Evolutionary conservation across 1,140 invertebrate species (phyloP).

Genomic region (Scaptomyza hsui): DNA sequence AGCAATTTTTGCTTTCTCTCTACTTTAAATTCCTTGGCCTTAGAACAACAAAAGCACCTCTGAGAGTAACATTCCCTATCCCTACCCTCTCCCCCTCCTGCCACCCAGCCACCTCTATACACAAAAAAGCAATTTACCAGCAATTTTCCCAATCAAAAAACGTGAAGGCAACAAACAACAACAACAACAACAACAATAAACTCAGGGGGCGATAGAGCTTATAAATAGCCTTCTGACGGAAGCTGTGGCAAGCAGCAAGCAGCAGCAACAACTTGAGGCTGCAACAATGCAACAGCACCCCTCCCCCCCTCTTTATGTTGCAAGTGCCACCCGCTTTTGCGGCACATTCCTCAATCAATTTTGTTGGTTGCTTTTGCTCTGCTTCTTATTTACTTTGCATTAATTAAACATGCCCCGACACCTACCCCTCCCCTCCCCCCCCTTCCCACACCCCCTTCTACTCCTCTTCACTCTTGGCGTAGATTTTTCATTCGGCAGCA

Average conservation of each 20-base stretch:
- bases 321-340: conserved; percentile 49
- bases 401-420: conserved; percentile 79
- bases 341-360: conserved; percentile 79
- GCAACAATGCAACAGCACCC: conserved; percentile 27
- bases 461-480: conserved; percentile 27
- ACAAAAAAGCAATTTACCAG: conserved; percentile 76
- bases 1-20: conserved; percentile 5
- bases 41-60: conserved; percentile 15
- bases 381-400: conserved; percentile 81
- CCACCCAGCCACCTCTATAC: conserved; percentile 32
- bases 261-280: conserved; percentile 47
- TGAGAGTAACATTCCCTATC: background rate
- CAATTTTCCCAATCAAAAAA: conserved; percentile 71
- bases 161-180: conserved; percentile 30
- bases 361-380: conserved; percentile 47
- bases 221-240: conserved; percentile 66
- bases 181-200: background rate
- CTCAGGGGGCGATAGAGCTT: conserved; percentile 37
- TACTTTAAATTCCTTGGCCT: conserved; percentile 27
- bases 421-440: background rate
- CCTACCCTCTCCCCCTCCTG: background rate
- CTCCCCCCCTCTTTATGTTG: conserved; percentile 1
- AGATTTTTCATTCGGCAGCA: conserved; percentile 62
- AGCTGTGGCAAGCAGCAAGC: too few species aligned
- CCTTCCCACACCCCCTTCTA: background rate